Conservation (phyloP, 2,113 vertebrate genomes). For the Noturus placidus region DNA sequence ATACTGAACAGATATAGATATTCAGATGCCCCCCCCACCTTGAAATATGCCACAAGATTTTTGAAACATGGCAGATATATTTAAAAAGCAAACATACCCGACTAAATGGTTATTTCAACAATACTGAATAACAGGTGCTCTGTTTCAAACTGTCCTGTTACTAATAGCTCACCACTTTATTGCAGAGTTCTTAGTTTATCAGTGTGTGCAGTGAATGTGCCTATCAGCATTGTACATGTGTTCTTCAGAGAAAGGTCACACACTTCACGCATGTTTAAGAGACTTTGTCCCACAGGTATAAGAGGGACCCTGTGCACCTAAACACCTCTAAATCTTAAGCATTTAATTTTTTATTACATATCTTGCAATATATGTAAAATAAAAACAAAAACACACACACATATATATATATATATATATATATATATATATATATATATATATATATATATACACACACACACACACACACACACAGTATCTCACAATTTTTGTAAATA, state of each 20-base stretch:
- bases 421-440: no score
- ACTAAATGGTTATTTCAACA: background rate
- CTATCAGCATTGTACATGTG: background rate
- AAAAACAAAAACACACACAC: no score
- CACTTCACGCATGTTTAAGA: background rate
- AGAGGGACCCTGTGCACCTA: background rate
- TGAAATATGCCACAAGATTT: background rate
- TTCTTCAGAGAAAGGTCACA: conserved; percentile 5
- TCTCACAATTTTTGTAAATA: no score
- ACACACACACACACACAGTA: no score
- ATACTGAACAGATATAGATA: background rate
- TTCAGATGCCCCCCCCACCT: background rate
- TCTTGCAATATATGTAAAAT: no score
- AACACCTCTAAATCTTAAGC: background rate
- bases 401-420: no score
- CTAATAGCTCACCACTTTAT: background rate
- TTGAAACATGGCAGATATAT: background rate
- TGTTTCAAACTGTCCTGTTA: background rate
- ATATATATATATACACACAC: no score
- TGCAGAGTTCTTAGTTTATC: background rate
- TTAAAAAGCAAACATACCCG: background rate
- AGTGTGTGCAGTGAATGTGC: background rate
- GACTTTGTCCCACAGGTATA: conserved; percentile 9
- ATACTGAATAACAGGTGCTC: background rate
- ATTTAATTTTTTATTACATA: background rate